A percentile compares a stretch with the other conserved stretches of the same genome.
Evolutionary conservation across 2,888 invertebrate genomes (phyloP).

Genomic region (Oxystoma pomonae): DNA sequence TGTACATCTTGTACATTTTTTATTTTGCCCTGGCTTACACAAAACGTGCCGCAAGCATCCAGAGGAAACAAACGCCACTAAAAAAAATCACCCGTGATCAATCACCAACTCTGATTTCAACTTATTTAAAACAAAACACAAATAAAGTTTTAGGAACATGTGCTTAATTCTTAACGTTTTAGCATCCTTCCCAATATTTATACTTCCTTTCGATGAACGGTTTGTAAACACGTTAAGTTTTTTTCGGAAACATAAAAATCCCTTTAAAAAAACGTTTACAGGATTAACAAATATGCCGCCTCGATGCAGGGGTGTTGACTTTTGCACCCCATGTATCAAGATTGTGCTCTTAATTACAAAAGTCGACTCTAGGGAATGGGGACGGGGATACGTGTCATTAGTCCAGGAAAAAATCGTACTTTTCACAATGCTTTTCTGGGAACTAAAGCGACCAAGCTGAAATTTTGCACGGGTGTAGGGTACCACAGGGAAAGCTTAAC

Average conservation of each 20-base stretch:
- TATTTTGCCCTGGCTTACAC: background rate
- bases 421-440: no score
- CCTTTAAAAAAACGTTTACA: constrained; percentile 16
- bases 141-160: background rate
- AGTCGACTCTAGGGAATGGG: no score
- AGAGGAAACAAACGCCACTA: background rate
- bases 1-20: background rate
- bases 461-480: no score
- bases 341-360: no score
- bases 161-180: no score
- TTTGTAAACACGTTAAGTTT: constrained; percentile 37
- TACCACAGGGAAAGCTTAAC: no score
- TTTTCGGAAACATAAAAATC: constrained; percentile 40
- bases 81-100: background rate
- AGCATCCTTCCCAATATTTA: constrained; percentile 24
- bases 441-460: no score
- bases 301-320: background rate
- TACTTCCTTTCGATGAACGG: constrained; percentile 28
- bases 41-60: background rate
- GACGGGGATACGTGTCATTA: no score
- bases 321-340: no score
- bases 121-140: background rate
- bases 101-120: background rate
- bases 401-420: no score
- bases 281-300: background rate